phyloP scores from a whole-genome alignment of 2,113 vertebrate species.

The Felis chaus region DNA sequence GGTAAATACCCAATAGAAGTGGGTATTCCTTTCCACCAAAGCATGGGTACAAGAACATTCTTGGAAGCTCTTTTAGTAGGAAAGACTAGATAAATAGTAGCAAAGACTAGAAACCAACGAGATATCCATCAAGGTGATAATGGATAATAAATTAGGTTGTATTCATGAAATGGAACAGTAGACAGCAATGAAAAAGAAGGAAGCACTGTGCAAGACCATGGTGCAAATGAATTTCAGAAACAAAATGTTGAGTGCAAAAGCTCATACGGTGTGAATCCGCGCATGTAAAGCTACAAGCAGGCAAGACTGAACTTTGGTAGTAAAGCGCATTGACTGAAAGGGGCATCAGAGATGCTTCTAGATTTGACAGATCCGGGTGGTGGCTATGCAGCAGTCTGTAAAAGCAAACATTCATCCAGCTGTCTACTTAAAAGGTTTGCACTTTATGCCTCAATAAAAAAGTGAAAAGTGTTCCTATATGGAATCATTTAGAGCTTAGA shows the following conservation, averaged over 20 bases:
- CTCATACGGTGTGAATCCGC: neutral
- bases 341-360: neutral
- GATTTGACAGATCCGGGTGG: neutral
- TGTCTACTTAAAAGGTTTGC: neutral
- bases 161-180: neutral
- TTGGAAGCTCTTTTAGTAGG: neutral
- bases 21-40: neutral
- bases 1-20: neutral
- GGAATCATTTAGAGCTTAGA: neutral
- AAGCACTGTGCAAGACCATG: no score
- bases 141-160: neutral
- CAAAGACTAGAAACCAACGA: neutral
- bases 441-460: neutral
- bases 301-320: neutral
- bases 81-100: neutral
- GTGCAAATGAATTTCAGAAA: neutral
- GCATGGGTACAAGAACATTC: neutral
- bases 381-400: no score
- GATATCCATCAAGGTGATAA: neutral
- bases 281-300: neutral
- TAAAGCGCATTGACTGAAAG: accelerated
- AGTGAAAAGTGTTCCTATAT: no score
- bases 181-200: neutral
- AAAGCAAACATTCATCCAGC: neutral
- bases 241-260: neutral